Evolutionary conservation across 2,113 vertebrate genomes (phyloP), one percentile per base, ranked within the genome.

Genomic region (Conger conger): DNA sequence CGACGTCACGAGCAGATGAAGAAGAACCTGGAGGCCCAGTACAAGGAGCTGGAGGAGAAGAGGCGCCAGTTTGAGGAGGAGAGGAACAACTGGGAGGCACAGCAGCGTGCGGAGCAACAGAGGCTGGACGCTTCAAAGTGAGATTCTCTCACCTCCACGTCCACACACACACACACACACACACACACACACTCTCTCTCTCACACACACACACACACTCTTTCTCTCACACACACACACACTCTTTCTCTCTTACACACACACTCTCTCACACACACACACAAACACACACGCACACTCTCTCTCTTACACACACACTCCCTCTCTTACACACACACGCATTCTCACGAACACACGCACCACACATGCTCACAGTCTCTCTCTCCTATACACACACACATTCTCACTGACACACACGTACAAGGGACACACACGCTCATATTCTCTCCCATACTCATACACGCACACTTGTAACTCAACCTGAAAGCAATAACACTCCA

Each of bases 31-130:
- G 95, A 96, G 92, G 95, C 95, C 0, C 95, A 96, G 91, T 95
- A 96, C 90, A 96, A 95, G 84, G 95, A 96, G 90, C 92, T 96
- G 87, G 95, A 96, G 86, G 94, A 96, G 90, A 96, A 96, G 90
- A 93, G 93, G 40, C 89, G 93, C 53, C 94, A 95, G 87, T 94
- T 88, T 4, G 94, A 95, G 86, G 94, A 96, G 0, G 95, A 96
- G 89, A 96, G 93, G 89, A 60, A 36, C 73, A 93, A 93, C 91
- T 96, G 95, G 95, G 95, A 96, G 86, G 90, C 93, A 40, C 95
- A 96, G 87, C 95, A 96, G 87, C 92, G 93, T n/a, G 91, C 96
- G 15, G 95, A 96, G 90, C 95, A 96, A 89, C 95, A 96, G 93
- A 96, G 94, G 83, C 91, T 96, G 81, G 95, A 96, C n/a, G 93